phyloP scores from a whole-genome alignment of 1,140 invertebrate species.

The Temnothorax nylanderi region DNA sequence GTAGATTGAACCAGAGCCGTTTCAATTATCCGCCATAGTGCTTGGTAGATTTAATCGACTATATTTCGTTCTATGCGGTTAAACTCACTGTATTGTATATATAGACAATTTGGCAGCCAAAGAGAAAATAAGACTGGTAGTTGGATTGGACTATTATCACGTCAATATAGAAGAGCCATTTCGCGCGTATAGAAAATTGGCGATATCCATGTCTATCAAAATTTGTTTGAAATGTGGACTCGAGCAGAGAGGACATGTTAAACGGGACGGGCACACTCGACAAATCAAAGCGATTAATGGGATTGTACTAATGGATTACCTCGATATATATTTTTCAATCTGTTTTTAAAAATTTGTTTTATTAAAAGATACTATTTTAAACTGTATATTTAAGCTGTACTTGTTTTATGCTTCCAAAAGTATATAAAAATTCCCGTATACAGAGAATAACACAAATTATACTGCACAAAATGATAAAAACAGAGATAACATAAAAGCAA shows the following conservation, averaged over 20 bases:
- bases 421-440: neutral
- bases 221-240: slow-evolving; percentile 29
- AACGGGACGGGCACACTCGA: neutral
- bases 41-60: slow-evolving; percentile 35
- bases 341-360: neutral
- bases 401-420: neutral
- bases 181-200: slow-evolving; percentile 39
- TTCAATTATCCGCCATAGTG: slow-evolving; percentile 26
- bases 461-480: neutral
- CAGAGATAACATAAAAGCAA: neutral
- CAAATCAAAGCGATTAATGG: slow-evolving; percentile 40
- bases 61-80: slow-evolving; percentile 32
- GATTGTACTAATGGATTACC: neutral
- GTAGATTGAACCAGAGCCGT: neutral
- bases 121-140: slow-evolving; percentile 40
- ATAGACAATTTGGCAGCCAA: slow-evolving; percentile 12
- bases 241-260: neutral
- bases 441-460: neutral
- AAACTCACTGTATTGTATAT: slow-evolving; percentile 9
- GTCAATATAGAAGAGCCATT: slow-evolving; percentile 33
- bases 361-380: slow-evolving; percentile 9
- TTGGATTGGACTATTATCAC: slow-evolving; percentile 5
- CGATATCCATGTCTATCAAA: slow-evolving; percentile 37
- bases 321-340: neutral
- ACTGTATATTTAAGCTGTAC: neutral